Evolutionary conservation across 2,113 vertebrate genomes (phyloP), one percentile per base, ranked within the genome.

Genomic region (Xiphias gladius): DNA sequence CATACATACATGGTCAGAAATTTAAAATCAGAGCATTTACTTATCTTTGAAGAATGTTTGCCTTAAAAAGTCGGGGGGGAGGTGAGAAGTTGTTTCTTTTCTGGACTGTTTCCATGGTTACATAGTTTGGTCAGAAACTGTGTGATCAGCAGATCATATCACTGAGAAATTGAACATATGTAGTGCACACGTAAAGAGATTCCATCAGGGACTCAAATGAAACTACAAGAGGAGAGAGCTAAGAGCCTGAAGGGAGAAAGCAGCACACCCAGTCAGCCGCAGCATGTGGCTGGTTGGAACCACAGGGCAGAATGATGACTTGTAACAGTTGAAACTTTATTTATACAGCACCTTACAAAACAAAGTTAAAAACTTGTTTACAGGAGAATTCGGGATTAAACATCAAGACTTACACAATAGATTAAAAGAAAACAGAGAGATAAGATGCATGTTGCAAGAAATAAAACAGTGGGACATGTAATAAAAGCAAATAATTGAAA

Each of bases 121-220:
- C 83, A 32, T 58, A 65, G 66, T 57, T 76, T 57, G 62, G 55
- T 69, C 62, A 68, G 55, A 67, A 69, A 79, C 37, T 48, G 61
- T 75, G n/a, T 37, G 59, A 81, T 54, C 67, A 59, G 35, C 50
- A 73, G 71, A 86, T 86, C 55, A 58, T 55, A 76, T 85, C 76
- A 76, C 30, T 63, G 67, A 83, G 72, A 82, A 85, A 85, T 30
- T 73, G 41, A 82, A 85, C 71, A 73, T 57, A 82, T 4, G 20
- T 58, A 57, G 76, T 67, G 59, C 61, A 82, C 70, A 77, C 70
- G 76, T 54, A 76, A 77, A 83, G 50, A 50, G 63, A 73, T 85
- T 83, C 62, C 39, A 85, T 70, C 72, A 67, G n/a, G 26, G 50
- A 41, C 64, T 74, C 20, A 24, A 30, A 55, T 69, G 19, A 84